These are phyloP conservation scores for Gari tellinella DNA, from an alignment of 2,888 invertebrate species.

Conservation along the genomic window DNA sequence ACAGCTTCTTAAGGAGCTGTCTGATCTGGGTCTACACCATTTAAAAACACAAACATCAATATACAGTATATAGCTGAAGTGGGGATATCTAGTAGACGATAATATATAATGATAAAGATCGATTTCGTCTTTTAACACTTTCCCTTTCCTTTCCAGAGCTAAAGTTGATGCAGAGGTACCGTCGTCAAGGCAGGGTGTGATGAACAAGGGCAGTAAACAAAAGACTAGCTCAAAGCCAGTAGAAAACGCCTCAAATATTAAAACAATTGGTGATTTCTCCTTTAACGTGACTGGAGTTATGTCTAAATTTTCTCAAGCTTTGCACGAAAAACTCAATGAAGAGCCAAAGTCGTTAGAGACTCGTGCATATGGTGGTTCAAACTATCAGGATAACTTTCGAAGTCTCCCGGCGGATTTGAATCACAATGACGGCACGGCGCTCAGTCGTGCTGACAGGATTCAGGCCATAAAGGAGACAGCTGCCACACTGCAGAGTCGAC, in stretches of 20 bases:
- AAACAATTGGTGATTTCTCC: slow-evolving; percentile 63
- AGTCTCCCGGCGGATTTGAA: slow-evolving; percentile 25
- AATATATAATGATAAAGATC: too few relatives aligned
- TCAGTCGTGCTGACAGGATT: slow-evolving; percentile 71
- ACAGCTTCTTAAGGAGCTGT: too few relatives aligned
- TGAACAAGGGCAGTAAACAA: slow-evolving; percentile 31
- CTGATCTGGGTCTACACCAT: too few relatives aligned
- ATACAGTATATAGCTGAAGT: too few relatives aligned
- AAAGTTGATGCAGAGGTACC: slow-evolving; percentile 41
- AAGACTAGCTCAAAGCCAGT: slow-evolving; percentile 13
- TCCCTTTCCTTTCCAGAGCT: slow-evolving; percentile 35
- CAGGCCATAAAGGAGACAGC: slow-evolving; percentile 77
- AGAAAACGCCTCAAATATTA: slow-evolving; percentile 45
- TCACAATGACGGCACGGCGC: slow-evolving; percentile 29
- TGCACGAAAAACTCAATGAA: slow-evolving; percentile 62
- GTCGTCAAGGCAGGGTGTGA: slow-evolving; percentile 23
- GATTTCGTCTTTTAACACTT: too few relatives aligned
- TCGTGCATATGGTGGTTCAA: slow-evolving; percentile 28
- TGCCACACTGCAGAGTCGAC: slow-evolving; percentile 70
- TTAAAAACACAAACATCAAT: too few relatives aligned
- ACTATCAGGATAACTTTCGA: slow-evolving; percentile 38
- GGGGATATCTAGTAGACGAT: too few relatives aligned
- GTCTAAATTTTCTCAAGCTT: slow-evolving; percentile 72
- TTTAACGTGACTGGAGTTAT: slow-evolving; percentile 70
- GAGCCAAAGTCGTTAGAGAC: slow-evolving; percentile 42